Base-by-base conservation (phyloP, 2,888 invertebrate genomes). In the Troides helena region DNA sequence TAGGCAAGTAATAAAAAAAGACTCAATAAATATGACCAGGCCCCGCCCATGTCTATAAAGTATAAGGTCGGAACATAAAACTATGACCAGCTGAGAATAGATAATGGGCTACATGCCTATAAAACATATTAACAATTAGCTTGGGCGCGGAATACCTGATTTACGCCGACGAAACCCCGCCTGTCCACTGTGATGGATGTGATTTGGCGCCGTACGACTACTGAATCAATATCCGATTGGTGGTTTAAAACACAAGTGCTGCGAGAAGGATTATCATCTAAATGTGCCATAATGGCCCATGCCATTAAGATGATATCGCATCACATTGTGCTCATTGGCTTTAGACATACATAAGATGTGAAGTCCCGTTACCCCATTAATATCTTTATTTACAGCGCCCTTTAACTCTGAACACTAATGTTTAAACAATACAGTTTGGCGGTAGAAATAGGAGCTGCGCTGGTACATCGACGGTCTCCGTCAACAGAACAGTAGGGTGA, bases 141-240 rank as follows among this genome's bases (percentile, higher is more conserved):
- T 76, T 79, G 50, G 70, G 74, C 77, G 76, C 71, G 70, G 75
- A 70, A 70, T 74, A 72, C 81, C 80, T 85, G 83, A 88, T 86
- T 86, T 87, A 89, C 80, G 73, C 70, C 73, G 71, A 62, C 74
- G 77, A 82, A 77, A 80, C 85, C 77, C 83, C 87, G 85, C 86
- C 87, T 86, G 88, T 86, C 86, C 67, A 57, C 62, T 69, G 80
- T 86, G 86, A 87, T 85, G 77, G 78, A 88, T 81, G 77, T 72
- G 73, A 78, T 75, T 76, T 74, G 75, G 74, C 71, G 63, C 69
- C 69, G 63, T 36, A 79, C 80, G 76, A 53, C 43, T 67, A 17
- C n/a, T 74, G 83, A 80, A 85, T 85, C 74, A 77, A 80, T 75
- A 85, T 79, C n/a, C 53, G 53, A 53, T 53, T 53, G 53, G 53